phyloP scores from a whole-genome alignment of 2,888 invertebrate species.

The Harpagoxenus sublaevis region DNA sequence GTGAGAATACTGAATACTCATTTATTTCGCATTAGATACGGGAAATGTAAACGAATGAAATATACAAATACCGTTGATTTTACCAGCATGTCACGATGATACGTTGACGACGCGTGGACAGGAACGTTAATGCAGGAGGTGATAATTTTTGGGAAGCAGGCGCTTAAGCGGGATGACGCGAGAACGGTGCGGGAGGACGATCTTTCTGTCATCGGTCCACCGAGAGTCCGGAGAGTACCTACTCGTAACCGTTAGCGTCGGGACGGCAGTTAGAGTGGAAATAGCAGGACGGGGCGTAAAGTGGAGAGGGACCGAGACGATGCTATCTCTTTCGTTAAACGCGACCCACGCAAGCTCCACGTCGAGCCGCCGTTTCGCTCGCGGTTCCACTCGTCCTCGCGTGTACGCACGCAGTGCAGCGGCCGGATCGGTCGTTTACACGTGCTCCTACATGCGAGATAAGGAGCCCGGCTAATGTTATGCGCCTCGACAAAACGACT shows the following conservation, averaged over 20 bases:
- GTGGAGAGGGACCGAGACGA: not conserved
- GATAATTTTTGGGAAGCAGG: not conserved
- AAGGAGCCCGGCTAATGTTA: constrained; percentile 18
- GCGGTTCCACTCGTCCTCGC: constrained; percentile 20
- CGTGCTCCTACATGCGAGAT: constrained; percentile 33
- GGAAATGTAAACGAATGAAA: not conserved
- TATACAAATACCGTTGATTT: not conserved
- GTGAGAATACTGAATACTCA: not conserved
- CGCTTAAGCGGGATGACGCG: not conserved
- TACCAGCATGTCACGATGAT: not conserved
- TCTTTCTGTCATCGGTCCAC: constrained; percentile 35
- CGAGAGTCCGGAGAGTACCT: constrained; percentile 6
- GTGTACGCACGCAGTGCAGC: constrained; percentile 13
- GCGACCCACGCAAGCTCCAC: constrained; percentile 11
- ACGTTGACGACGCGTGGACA: not conserved
- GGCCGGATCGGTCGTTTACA: constrained; percentile 28
- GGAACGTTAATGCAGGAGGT: not conserved
- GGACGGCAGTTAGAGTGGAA: constrained; percentile 36
- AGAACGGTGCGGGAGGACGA: not conserved
- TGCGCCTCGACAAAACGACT: constrained; percentile 38
- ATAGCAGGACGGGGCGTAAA: constrained; percentile 12
- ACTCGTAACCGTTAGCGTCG: constrained; percentile 5
- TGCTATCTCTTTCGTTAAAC: constrained; percentile 16
- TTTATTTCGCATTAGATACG: constrained; percentile 4
- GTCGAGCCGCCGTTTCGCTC: not conserved